Conservation (phyloP, 2,888 invertebrate genomes). For the Apodemia zela region DNA sequence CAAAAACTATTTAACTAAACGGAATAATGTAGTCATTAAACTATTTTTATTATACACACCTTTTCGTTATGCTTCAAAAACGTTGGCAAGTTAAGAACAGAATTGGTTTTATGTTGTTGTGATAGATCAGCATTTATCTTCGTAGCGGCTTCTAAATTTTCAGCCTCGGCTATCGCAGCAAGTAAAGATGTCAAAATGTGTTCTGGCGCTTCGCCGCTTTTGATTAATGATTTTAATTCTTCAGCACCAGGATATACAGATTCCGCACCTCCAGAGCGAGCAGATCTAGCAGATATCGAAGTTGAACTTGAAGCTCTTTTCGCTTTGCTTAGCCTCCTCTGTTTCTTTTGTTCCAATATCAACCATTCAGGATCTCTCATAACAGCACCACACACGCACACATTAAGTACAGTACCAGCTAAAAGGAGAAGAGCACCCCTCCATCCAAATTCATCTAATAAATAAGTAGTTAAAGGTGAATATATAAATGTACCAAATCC, state of each 20-base stretch:
- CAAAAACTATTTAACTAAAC: no score
- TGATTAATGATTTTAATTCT: slow-evolving; percentile 84
- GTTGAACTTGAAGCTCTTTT: slow-evolving; percentile 74
- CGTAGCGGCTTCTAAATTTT: slow-evolving; percentile 65
- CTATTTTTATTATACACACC: slow-evolving; percentile 53
- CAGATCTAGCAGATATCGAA: slow-evolving; percentile 67
- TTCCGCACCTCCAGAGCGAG: slow-evolving; percentile 72
- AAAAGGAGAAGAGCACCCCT: slow-evolving; percentile 88
- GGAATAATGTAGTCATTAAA: not conserved
- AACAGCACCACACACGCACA: slow-evolving; percentile 91
- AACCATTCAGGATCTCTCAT: slow-evolving; percentile 95
- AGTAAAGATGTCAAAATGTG: slow-evolving; percentile 82
- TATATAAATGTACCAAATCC: slow-evolving; percentile 94
- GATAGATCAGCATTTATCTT: slow-evolving; percentile 71
- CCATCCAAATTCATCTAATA: slow-evolving; percentile 89
- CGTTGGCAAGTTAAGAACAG: slow-evolving; percentile 89
- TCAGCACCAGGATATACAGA: slow-evolving; percentile 83
- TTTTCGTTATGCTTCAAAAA: slow-evolving; percentile 87
- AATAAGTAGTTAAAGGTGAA: slow-evolving; percentile 89
- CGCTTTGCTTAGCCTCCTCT: slow-evolving; percentile 69
- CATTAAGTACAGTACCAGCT: slow-evolving; percentile 91
- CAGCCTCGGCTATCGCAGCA: slow-evolving; percentile 78
- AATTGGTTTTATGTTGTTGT: slow-evolving; percentile 74
- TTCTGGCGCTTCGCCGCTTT: slow-evolving; percentile 85
- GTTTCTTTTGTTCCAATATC: slow-evolving; percentile 82